Evolutionary conservation across 1,140 invertebrate species (phyloP), one percentile per base, ranked within the genome.

Genomic region (Harpegnathos saltator): DNA sequence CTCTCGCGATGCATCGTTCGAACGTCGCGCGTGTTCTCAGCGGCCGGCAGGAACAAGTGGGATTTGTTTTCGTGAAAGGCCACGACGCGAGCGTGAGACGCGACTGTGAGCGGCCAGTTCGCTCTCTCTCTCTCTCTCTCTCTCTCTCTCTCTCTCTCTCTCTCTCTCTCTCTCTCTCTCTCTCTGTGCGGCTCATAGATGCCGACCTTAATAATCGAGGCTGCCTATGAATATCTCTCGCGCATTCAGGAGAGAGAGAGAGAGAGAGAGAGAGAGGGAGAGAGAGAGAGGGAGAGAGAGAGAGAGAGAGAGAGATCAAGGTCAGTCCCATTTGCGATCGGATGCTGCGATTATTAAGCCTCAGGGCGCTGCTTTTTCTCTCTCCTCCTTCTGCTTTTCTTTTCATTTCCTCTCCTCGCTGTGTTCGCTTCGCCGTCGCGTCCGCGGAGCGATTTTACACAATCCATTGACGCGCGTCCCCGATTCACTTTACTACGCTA

Each of bases 261-360:
- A n/a, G n/a, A n/a, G n/a, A n/a, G n/a, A n/a, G n/a, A n/a, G n/a
- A n/a, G n/a, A n/a, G n/a, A n/a, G n/a, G n/a, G n/a, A n/a, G n/a
- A n/a, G n/a, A n/a, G n/a, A n/a, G n/a, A n/a, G n/a, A n/a, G n/a
- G n/a, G n/a, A n/a, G n/a, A n/a, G n/a, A n/a, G n/a, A n/a, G n/a
- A n/a, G n/a, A n/a, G n/a, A n/a, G n/a, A n/a, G n/a, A 74, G 78
- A 61, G 65, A 54, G 83, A 88, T 85, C 83, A 89, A 89, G 87
- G 87, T 85, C 84, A 65, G 80, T 80, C 61, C 56, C 73, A 85
- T 83, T 77, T 56, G 26, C 54, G 75, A 88, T 88, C 66, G 54
- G 82, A 87, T 82, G 56, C 48, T 24, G 29, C 73, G 12, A 56
- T 78, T 73, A 82, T 82, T 88, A 88, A 73, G 56, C 48, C 3